phyloP scores from a whole-genome alignment of 2,113 vertebrate species.

The Callocephalon fimbriatum region DNA sequence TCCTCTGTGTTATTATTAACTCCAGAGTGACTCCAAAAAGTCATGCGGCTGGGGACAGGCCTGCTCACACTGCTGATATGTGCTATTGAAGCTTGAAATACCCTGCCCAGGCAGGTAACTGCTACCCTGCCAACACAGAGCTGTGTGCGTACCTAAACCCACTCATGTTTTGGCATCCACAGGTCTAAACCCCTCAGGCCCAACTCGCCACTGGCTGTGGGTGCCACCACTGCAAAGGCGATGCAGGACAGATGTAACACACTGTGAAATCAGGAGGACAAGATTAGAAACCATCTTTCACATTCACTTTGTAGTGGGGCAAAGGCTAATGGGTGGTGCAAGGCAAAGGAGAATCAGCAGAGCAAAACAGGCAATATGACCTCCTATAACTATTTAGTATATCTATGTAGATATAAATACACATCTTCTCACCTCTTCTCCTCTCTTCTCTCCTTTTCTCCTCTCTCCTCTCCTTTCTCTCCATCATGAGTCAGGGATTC shows the following conservation, averaged over 20 bases:
- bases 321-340: not conserved
- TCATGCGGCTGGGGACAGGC: not conserved
- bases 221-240: not conserved
- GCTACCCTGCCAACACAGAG: not conserved
- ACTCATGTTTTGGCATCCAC: not conserved
- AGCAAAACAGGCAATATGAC: not conserved
- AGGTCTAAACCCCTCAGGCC: not conserved
- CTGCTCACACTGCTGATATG: not conserved
- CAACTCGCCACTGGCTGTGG: not conserved
- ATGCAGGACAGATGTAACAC: no score
- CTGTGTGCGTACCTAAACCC: accelerated
- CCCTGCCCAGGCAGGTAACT: not conserved
- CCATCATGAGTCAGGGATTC: not conserved
- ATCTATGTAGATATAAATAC: not conserved
- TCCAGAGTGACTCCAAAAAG: not conserved
- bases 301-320: no score
- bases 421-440: not conserved
- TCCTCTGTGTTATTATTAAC: not conserved
- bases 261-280: not conserved
- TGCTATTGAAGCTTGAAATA: not conserved
- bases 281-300: not conserved
- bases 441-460: not conserved
- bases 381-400: not conserved
- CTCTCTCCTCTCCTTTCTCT: no score
- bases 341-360: not conserved